Evolutionary conservation across 2,888 invertebrate genomes (phyloP).

Genomic region (Agrochola lota): DNA sequence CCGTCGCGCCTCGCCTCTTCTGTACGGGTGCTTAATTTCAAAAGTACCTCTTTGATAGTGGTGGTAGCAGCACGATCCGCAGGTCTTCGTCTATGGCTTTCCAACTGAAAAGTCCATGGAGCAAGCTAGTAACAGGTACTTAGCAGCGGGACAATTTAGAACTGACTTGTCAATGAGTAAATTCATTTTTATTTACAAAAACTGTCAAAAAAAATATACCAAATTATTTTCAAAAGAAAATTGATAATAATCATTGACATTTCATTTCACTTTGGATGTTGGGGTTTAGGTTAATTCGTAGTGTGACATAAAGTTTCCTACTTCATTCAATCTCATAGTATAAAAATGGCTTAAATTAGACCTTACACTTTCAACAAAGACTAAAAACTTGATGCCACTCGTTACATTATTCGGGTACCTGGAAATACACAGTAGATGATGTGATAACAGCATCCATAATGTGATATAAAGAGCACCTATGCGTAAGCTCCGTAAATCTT

Average conservation of each 20-base stretch:
- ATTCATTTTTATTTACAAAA: slow-evolving; percentile 9
- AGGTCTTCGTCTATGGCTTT: slow-evolving; percentile 78
- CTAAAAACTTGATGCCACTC: slow-evolving; percentile 81
- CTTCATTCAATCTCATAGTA: slow-evolving; percentile 29
- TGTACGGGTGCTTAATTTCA: slow-evolving; percentile 81
- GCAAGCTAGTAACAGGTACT: slow-evolving; percentile 85
- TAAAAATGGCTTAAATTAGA: background rate
- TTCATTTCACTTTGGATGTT: slow-evolving; percentile 75
- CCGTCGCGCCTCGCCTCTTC: slow-evolving; percentile 70
- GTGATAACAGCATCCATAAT: slow-evolving; percentile 83
- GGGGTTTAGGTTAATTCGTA: slow-evolving; percentile 76
- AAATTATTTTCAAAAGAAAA: slow-evolving; percentile 7
- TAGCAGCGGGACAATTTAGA: slow-evolving; percentile 69
- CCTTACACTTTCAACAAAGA: background rate
- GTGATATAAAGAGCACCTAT: slow-evolving; percentile 76
- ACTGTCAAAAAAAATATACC: background rate
- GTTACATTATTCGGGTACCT: slow-evolving; percentile 84
- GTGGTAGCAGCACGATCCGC: slow-evolving; percentile 59
- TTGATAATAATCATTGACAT: slow-evolving; percentile 72
- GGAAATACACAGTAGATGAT: slow-evolving; percentile 87
- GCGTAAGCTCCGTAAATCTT: slow-evolving; percentile 75
- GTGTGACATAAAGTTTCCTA: slow-evolving; percentile 77
- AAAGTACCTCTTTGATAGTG: slow-evolving; percentile 86
- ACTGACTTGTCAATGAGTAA: slow-evolving; percentile 71
- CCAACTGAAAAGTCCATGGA: slow-evolving; percentile 90